phyloP scores from a whole-genome alignment of 2,888 invertebrate genomes.

The Drosophila kokeensis region DNA sequence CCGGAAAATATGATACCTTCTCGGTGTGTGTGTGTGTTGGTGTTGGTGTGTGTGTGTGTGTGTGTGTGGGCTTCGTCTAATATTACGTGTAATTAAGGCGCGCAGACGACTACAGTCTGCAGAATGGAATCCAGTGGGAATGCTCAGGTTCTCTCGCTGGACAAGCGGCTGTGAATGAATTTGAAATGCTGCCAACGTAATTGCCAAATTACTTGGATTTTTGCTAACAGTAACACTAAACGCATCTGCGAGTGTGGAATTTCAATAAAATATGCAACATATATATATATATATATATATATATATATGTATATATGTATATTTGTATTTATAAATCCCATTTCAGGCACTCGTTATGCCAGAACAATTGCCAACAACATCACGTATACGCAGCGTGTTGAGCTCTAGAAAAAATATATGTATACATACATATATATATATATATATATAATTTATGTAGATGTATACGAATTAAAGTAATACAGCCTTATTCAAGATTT shows the following conservation, averaged over 20 bases:
- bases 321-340: neutral
- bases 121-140: constrained; percentile 34
- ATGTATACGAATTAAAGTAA: constrained; percentile 2
- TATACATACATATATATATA: too few species aligned
- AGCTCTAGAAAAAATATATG: neutral
- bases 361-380: constrained; percentile 28
- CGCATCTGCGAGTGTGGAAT: constrained; percentile 70
- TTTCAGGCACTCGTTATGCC: neutral
- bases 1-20: constrained; percentile 67
- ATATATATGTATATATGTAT: constrained; percentile 22
- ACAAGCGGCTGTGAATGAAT: constrained; percentile 41
- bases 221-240: constrained; percentile 70
- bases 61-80: constrained; percentile 44
- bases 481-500: neutral
- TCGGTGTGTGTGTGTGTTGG: neutral
- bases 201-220: constrained; percentile 73
- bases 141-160: constrained; percentile 41
- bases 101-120: constrained; percentile 14
- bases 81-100: constrained; percentile 76
- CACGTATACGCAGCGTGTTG: constrained; percentile 52
- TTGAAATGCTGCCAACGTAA: constrained; percentile 76
- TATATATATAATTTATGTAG: constrained; percentile 16
- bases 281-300: constrained; percentile 16
- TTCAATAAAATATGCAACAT: constrained; percentile 80
- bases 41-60: neutral